Base-by-base conservation (phyloP, 2,888 invertebrate genomes). In the Euzetes globulus region DNA sequence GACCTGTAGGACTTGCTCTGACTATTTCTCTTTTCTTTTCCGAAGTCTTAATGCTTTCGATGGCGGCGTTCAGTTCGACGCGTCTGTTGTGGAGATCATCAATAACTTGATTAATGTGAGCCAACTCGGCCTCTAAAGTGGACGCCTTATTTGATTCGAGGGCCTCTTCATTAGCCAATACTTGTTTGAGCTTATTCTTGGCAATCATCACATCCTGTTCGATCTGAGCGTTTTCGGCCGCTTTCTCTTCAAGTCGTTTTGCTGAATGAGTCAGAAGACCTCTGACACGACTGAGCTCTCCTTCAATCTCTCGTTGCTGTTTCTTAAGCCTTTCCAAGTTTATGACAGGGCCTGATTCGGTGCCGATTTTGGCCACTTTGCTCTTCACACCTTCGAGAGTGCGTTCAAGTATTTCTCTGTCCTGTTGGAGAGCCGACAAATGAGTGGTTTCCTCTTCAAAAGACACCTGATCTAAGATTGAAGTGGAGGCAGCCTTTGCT, bases 151-250 rank as follows among this genome's bases (percentile, higher is more conserved):
- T 86, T 74, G 80, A 78, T 37, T 68, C 72, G 33, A 71, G 22
- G 11, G 72, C 68, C 22, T 76, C 75, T 41, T 77, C 77, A 41
- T 76, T 79, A 68, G 77, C 78, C 22, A 79, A 68, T n/a, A 80
- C 80, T 72, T 78, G 77, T 75, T 81, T 91, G 72, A 92, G 83
- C 81, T 92, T 94, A 79, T 93, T 91, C 11, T 93, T 87, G 75
- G 94, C 83, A 29, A 92, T 88, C 72, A 92, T 87, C 78, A 94
- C 84, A 81, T 94, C 94, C 77, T 94, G 90, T 83, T 94, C 94
- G 77, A 94, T 83, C 1, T 91, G 88, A 9, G 92, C 91, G 82
- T 93, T 94, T 79, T 94, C 93, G 1, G 92, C 91, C 22, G 93
- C 92, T 0, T 92, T 93, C 83, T 93, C 92, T 25, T 76, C 76